Base-by-base conservation (phyloP, 2,888 invertebrate genomes). In the Dasysyrphus tricinctus region DNA sequence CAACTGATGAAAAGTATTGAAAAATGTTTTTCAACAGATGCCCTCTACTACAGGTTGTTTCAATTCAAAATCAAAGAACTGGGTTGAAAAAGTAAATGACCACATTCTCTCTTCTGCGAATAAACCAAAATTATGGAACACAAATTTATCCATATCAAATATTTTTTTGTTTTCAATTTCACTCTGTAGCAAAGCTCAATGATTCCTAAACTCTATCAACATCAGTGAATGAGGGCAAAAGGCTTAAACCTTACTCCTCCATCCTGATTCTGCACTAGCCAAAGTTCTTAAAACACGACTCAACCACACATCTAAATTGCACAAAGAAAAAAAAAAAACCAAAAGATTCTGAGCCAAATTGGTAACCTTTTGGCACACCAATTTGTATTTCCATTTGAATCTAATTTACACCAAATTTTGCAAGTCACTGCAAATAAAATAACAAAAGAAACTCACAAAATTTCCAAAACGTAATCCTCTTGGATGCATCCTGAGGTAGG, bases 341-440 rank as follows among this genome's bases (percentile, higher is more conserved):
- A 24, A 24, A 51, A 24, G 29, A 6, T 29, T 29, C 29, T 8
- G 24, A 16, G 3, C 73, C 39, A 76, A 77, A 69, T 77, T 80
- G 61, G 56, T 63, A 69, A 74, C 85, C 80, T 77, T 76, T 73
- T 69, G 72, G 85, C 69, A 76, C 77, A 47, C 67, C 80, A 44
- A 49, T 49, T 47, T 44, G 56, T 51, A 44, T 44, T 57, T 67
- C 42, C 34, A 80, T 73, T 73, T 63, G 51, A 78, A 85, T 80
- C 85, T 63, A 85, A 85, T 85, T 85, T 69, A 44, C 85, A 69
- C 63, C 74, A 76, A 70, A 77, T 85, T 80, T 51, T 44, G 19
- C 59, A 9, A 37, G 56, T 16, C 61, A 77, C 54, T 12, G 39
- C 56, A 56, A 77, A 73, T 44, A 16, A 11, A 47, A 47, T 12